Evolutionary conservation across 2,113 vertebrate species (phyloP).

Genomic region (Numenius arquata): DNA sequence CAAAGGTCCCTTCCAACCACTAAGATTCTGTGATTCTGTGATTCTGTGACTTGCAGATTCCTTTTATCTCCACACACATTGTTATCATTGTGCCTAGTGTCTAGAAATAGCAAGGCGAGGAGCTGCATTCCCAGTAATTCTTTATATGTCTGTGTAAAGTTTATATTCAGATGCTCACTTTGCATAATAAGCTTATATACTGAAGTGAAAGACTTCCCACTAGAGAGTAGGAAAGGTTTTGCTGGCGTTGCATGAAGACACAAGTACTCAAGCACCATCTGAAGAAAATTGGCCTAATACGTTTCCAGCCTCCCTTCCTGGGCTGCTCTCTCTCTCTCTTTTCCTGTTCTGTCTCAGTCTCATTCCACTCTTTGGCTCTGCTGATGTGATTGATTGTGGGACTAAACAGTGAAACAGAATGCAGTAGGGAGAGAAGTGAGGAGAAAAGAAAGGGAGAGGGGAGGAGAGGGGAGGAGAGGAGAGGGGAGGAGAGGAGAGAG

Average conservation of each 20-base stretch:
- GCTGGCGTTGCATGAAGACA: background rate
- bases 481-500: no score
- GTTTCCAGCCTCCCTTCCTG: background rate
- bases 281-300: background rate
- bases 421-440: no score
- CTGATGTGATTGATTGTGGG: background rate
- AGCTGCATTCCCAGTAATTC: background rate
- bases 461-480: rapidly evolving
- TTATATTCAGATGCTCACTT: background rate
- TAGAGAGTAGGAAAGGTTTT: background rate
- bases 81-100: background rate
- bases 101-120: background rate
- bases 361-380: background rate
- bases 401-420: background rate
- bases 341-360: background rate
- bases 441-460: no score
- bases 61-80: background rate
- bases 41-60: background rate
- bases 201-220: background rate
- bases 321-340: background rate
- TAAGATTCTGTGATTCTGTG: no score
- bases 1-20: no score
- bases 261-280: background rate
- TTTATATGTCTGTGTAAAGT: background rate
- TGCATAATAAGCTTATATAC: background rate